phyloP scores from a whole-genome alignment of 2,797 vertebrate genomes.

The Clarias fuscus region DNA sequence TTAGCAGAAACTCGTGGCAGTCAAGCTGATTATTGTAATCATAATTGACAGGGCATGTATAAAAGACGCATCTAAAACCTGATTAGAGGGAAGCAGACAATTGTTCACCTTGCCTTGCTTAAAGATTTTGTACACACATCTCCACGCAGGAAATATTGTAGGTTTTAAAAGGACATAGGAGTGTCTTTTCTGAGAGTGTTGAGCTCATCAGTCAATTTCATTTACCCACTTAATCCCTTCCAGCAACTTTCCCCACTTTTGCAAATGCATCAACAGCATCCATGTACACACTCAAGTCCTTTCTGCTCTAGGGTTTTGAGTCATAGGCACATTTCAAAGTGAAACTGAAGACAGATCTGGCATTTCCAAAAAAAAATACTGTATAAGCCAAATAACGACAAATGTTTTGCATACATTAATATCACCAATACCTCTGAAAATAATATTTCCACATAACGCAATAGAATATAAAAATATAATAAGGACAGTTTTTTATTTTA shows the following conservation, averaged over 20 bases:
- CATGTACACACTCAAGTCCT: not conserved
- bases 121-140: not conserved
- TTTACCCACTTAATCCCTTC: not conserved
- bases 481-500: not conserved
- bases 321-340: not conserved
- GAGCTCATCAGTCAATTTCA: slow-evolving; percentile 13
- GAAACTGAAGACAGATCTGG: not conserved
- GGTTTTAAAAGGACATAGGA: not conserved
- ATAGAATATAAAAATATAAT: not conserved
- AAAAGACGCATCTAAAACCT: not conserved
- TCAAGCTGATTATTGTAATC: not conserved
- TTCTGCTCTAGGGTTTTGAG: not conserved
- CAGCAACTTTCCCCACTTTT: slow-evolving; percentile 2
- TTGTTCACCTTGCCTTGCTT: not conserved
- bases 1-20: not conserved
- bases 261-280: slow-evolving; percentile 6
- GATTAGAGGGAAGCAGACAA: not conserved
- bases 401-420: not conserved
- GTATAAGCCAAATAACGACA: not conserved
- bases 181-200: not conserved
- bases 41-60: not conserved
- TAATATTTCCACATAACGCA: slow-evolving; percentile 6
- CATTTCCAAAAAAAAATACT: not conserved
- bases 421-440: not conserved
- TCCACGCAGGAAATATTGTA: not conserved